Conservation (phyloP, 2,113 vertebrate species). For the Agapornis roseicollis region DNA sequence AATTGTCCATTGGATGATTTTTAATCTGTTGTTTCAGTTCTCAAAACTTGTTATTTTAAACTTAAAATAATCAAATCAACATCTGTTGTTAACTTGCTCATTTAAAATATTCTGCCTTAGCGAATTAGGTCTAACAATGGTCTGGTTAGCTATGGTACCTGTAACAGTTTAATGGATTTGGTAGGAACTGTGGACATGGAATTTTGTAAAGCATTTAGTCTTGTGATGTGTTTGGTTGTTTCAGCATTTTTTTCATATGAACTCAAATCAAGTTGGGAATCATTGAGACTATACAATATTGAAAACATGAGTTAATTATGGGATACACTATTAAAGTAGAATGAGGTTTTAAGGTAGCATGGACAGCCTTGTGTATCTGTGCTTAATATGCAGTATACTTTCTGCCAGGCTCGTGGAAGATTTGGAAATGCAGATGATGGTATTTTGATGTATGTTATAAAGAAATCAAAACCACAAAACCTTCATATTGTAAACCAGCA, state of each 20-base stretch:
- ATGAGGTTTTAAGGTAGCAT: background rate
- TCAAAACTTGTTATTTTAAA: background rate
- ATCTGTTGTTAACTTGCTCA: background rate
- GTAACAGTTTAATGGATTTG: background rate
- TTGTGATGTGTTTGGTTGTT: background rate
- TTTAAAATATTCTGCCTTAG: background rate
- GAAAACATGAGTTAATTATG: background rate
- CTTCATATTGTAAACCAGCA: background rate
- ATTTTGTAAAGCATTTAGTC: background rate
- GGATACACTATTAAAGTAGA: background rate
- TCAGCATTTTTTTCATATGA: background rate
- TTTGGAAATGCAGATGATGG: background rate
- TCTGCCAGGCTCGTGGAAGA: background rate
- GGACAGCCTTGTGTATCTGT: background rate
- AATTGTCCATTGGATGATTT: background rate
- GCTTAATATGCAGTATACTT: background rate
- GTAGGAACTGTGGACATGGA: background rate
- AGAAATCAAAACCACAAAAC: background rate
- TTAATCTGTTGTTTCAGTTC: background rate
- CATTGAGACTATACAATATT: background rate
- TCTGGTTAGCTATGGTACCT: background rate
- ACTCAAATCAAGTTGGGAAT: background rate
- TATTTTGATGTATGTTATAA: background rate
- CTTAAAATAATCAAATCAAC: background rate
- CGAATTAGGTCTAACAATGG: background rate